These are phyloP conservation scores for Stomatorhinus ivindoensis DNA, from an alignment of 2,113 vertebrate species.

Conservation along the genomic window DNA sequence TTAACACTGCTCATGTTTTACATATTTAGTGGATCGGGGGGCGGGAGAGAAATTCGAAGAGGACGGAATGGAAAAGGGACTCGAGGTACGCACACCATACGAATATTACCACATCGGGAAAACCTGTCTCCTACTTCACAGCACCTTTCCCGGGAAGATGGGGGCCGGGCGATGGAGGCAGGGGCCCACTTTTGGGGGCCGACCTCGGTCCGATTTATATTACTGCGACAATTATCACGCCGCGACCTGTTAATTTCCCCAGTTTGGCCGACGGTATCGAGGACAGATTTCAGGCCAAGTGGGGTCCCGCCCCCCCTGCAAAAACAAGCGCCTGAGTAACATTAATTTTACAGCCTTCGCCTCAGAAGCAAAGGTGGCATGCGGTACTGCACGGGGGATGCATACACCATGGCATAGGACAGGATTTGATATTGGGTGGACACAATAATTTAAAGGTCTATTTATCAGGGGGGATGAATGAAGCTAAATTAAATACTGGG, in stretches of 20 bases:
- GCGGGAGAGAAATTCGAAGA: background rate
- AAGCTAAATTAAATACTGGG: background rate
- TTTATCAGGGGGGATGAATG: background rate
- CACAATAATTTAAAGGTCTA: background rate
- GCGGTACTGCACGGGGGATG: background rate
- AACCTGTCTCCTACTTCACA: background rate
- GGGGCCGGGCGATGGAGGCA: background rate
- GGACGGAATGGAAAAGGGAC: background rate
- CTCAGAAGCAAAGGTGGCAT: background rate
- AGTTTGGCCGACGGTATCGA: slow-evolving; percentile 30
- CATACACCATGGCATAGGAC: background rate
- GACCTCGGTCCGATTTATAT: slow-evolving; percentile 12
- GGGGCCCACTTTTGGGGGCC: slow-evolving; percentile 18
- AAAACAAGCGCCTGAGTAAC: slow-evolving; percentile 23
- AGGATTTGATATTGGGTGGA: background rate
- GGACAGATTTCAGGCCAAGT: slow-evolving; percentile 23
- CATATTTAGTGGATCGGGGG: background rate
- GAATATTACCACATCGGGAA: background rate
- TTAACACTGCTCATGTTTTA: background rate
- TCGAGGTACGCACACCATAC: background rate
- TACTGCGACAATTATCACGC: slow-evolving; percentile 23
- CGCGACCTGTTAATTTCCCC: slow-evolving; percentile 17
- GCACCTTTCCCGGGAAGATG: background rate
- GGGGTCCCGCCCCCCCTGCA: slow-evolving; percentile 19
- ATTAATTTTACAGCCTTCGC: slow-evolving; percentile 17